phyloP scores from a whole-genome alignment of 64 coral and sea anemone genomes.

The Anthopleura sola region DNA sequence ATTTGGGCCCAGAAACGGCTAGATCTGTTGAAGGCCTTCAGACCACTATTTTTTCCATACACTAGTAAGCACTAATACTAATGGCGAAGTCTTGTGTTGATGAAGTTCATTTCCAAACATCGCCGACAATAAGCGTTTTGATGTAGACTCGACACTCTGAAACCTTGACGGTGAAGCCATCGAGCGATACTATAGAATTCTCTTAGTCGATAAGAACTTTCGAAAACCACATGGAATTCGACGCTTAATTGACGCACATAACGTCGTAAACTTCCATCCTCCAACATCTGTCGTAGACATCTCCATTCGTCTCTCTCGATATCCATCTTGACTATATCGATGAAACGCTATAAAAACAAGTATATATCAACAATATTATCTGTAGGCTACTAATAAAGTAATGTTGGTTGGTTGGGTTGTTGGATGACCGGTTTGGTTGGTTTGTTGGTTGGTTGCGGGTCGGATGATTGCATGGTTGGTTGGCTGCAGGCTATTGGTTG shows the following conservation, averaged over 20 bases:
- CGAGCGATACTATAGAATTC: conserved; percentile 65
- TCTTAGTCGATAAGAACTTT: conserved; percentile 21
- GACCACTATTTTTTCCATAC: no score
- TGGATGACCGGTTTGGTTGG: neutral
- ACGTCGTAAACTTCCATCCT: conserved; percentile 63
- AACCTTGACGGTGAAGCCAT: conserved; percentile 91
- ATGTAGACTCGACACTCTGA: conserved; percentile 61
- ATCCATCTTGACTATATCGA: conserved; percentile 92
- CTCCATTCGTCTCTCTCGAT: conserved; percentile 95
- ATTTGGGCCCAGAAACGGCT: no score
- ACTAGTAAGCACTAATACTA: no score
- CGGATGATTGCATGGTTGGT: neutral
- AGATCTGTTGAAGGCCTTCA: no score
- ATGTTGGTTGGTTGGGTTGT: neutral
- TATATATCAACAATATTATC: neutral
- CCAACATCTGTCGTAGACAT: conserved; percentile 84
- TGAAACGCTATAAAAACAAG: conserved; percentile 36
- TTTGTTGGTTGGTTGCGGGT: neutral
- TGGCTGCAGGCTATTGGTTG: no score
- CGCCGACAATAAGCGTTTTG: conserved; percentile 70
- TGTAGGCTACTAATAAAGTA: neutral
- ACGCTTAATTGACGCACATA: conserved; percentile 73
- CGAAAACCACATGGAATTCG: conserved; percentile 64
- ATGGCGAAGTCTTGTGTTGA: conserved; percentile 64
- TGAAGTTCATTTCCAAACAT: conserved; percentile 90